A percentile compares a stretch with the other conserved stretches of the same genome.
Evolutionary conservation across 2,797 vertebrate genomes (phyloP).

Genomic region (Myiotriccus ornatus): DNA sequence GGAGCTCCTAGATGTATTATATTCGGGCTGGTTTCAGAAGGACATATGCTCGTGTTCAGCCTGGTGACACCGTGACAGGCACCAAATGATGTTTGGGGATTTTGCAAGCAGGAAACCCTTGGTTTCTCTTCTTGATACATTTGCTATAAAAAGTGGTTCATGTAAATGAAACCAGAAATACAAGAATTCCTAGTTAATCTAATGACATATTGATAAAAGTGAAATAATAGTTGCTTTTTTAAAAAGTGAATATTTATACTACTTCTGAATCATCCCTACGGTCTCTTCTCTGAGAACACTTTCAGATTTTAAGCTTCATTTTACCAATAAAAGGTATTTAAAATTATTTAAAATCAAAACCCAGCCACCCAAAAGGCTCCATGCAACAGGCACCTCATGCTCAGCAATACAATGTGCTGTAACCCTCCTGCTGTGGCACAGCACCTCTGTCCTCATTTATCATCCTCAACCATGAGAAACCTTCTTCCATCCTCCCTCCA

Average conservation of each 20-base stretch:
- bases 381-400: fast-evolving
- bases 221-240: neutral
- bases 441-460: neutral
- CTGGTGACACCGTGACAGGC: neutral
- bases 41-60: fast-evolving
- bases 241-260: neutral
- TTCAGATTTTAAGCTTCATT: neutral
- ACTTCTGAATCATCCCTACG: neutral
- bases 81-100: neutral
- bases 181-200: neutral
- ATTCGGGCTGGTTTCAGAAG: neutral
- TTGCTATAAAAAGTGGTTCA: neutral
- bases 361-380: neutral
- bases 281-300: neutral
- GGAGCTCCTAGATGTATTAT: neutral
- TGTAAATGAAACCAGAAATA: neutral
- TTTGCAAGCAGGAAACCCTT: neutral
- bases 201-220: neutral
- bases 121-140: neutral
- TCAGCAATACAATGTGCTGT: fast-evolving
- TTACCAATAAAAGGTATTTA: neutral
- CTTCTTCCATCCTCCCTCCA: neutral
- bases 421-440: fast-evolving
- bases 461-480: neutral
- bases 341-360: neutral